phyloP scores from a whole-genome alignment of 2,113 vertebrate genomes.

The Microcebus griseorufus region DNA sequence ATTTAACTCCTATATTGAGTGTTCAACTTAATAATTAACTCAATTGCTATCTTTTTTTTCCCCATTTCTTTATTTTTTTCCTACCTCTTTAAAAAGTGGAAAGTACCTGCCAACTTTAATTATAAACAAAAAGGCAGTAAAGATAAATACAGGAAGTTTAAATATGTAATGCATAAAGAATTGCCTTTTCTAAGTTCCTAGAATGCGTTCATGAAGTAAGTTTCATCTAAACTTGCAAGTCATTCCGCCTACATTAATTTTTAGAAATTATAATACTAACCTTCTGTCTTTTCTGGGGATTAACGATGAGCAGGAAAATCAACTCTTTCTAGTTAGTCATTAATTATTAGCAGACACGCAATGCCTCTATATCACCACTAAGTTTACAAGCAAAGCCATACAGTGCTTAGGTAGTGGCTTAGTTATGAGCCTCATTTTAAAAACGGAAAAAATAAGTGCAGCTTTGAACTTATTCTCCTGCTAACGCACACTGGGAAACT shows the following conservation, averaged over 20 bases:
- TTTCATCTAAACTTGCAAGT: neutral
- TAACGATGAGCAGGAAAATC: constrained; percentile 68
- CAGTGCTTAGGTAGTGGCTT: constrained; percentile 69
- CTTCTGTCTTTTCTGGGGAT: constrained; percentile 62
- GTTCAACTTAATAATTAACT: neutral
- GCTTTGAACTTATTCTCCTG: neutral
- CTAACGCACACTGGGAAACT: neutral
- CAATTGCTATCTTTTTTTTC: neutral
- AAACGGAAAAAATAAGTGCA: neutral
- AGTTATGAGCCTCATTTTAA: constrained; percentile 60
- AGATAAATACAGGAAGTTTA: neutral
- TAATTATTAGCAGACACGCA: constrained; percentile 62
- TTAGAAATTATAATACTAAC: constrained; percentile 60
- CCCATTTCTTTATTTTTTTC: neutral
- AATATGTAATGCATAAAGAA: neutral
- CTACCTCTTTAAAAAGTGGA: neutral
- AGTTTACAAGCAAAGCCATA: constrained; percentile 69
- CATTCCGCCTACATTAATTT: constrained; percentile 10
- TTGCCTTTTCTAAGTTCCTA: constrained; percentile 52
- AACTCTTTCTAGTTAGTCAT: constrained; percentile 56
- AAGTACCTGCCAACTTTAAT: neutral
- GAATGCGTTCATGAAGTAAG: neutral
- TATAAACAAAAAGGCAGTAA: neutral
- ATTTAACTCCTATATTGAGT: neutral
- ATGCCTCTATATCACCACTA: constrained; percentile 77